Evolutionary conservation across 2,797 vertebrate species (phyloP).

Genomic region (Hybognathus amarus): DNA sequence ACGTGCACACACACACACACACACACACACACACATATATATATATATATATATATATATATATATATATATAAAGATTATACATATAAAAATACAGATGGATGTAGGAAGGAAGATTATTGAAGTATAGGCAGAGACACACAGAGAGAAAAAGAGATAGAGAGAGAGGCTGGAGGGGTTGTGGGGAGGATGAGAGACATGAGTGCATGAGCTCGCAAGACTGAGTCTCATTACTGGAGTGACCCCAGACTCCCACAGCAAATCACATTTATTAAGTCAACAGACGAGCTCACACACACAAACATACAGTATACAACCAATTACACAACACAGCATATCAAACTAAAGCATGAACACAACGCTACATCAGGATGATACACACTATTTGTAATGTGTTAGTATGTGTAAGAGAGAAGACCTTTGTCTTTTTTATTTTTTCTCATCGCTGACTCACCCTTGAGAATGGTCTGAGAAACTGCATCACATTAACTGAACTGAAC

Average conservation of each 20-base stretch:
- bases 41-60: too few species aligned
- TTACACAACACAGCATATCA: slow-evolving; percentile 37
- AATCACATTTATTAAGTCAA: slow-evolving; percentile 67
- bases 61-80: too few species aligned
- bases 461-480: slow-evolving; percentile 36
- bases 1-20: too few species aligned
- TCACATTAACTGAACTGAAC: slow-evolving; percentile 34
- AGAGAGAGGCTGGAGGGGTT: slow-evolving; percentile 11
- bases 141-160: background rate
- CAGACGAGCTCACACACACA: slow-evolving; percentile 30
- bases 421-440: slow-evolving; percentile 18
- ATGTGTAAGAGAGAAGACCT: background rate
- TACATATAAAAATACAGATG: background rate
- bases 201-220: slow-evolving; percentile 54
- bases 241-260: slow-evolving; percentile 61
- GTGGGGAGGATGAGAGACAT: slow-evolving; percentile 9
- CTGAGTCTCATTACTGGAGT: slow-evolving; percentile 59
- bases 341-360: slow-evolving; percentile 4
- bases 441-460: slow-evolving; percentile 38
- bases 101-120: background rate
- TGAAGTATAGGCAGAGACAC: too few species aligned
- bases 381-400: background rate
- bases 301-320: slow-evolving; percentile 1
- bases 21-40: too few species aligned
- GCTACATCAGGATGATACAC: background rate